Base-by-base conservation (phyloP, 1,140 invertebrate genomes). In the Scylla paramamosain region DNA sequence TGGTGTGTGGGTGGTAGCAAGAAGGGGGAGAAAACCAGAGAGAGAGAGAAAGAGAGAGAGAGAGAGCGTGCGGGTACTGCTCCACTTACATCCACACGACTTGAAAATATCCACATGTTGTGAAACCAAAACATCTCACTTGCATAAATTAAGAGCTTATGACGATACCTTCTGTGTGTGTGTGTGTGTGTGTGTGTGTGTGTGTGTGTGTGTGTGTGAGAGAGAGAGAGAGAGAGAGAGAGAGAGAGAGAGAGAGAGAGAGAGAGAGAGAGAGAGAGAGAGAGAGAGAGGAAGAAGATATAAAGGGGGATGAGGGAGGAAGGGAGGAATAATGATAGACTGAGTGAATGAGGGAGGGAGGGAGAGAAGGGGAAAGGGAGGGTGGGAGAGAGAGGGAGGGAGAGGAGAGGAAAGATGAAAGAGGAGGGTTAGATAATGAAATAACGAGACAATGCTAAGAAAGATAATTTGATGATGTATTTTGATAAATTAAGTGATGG, bases 61-160 rank as follows among this genome's bases (percentile, higher is more conserved):
- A 77, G 67, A 77, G 84, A 39, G 84, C 32, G 84, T 87, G 83
- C 10, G 83, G n/a, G 83, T 84, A 28, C n/a, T 29, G 83, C 25
- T 84, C 10, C n/a, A 25, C 28, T 20, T 82, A 28, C 28, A 82
- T 82, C 16, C 77, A 82, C 28, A 82, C 77, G 28, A 7, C 28
- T 82, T 25, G 28, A 39, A 39, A 39, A 39, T 39, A 39, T 39
- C 39, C 39, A 39, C 39, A 39, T 39, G 39, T 39, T 39, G 39
- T 39, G 6, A 39, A 39, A 39, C 39, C 39, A 39, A 39, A 39
- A 39, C 39, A 39, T 2, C 39, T 39, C 39, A 39, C 39, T 39
- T 39, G 39, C 39, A 39, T 39, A 39, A 39, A 39, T 39, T 39
- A 39, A 39, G 39, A 39, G 39, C 39, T 39, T 39, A 39, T 39